Evolutionary conservation across 2,113 vertebrate species (phyloP).

Genomic region (Barnardius zonarius): DNA sequence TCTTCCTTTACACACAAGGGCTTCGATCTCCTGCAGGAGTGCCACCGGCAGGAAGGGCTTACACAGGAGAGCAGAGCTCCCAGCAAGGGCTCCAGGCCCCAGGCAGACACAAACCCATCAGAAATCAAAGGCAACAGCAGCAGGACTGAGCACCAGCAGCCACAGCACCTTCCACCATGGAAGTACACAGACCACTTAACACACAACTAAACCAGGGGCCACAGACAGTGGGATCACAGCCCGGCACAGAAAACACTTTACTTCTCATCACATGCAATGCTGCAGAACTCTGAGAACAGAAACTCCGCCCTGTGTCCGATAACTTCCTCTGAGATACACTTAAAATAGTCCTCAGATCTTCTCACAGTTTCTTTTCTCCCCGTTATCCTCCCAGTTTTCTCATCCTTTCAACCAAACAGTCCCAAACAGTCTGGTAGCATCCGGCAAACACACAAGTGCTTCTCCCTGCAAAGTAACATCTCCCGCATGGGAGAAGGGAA

Average conservation of each 20-base stretch:
- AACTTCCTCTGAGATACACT: not conserved
- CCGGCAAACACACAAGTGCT: not conserved
- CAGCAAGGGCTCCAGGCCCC: not conserved
- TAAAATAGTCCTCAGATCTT: not conserved
- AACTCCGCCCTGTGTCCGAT: not conserved
- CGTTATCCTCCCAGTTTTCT: not conserved
- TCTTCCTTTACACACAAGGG: not conserved
- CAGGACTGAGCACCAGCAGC: accelerated
- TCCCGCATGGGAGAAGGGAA: not conserved
- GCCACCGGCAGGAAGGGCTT: not conserved
- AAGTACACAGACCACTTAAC: not conserved
- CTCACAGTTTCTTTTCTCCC: not conserved
- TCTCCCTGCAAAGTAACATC: not conserved
- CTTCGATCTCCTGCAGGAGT: not conserved
- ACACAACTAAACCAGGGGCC: accelerated
- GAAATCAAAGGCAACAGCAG: not conserved
- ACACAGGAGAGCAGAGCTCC: not conserved
- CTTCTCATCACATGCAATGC: not conserved
- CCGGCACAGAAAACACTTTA: not conserved
- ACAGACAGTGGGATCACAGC: not conserved
- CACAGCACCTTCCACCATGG: not conserved
- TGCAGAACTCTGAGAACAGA: not conserved
- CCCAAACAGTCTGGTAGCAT: not conserved
- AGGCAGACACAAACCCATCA: not conserved
- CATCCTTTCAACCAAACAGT: not conserved